These are phyloP conservation scores for Cremastinae sp. DNA, from an alignment of 2,888 invertebrate species.

Conservation along the genomic window DNA sequence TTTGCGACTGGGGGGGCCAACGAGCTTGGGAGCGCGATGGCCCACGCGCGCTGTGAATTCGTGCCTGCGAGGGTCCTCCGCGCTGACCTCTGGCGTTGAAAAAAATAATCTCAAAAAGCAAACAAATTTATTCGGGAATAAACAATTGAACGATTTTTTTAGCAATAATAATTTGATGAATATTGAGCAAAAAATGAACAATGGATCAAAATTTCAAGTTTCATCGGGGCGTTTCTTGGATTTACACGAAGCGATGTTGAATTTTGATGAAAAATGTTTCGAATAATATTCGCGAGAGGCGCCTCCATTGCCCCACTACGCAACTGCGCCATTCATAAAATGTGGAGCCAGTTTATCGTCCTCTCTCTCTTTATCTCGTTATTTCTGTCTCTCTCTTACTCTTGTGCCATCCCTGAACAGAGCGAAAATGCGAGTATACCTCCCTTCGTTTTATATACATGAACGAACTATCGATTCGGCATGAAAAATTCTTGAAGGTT, in stretches of 20 bases:
- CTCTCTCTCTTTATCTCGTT: slow-evolving; percentile 9
- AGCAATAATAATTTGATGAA: no score
- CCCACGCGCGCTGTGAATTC: slow-evolving; percentile 13
- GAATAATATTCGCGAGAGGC: slow-evolving; percentile 36
- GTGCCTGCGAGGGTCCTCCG: slow-evolving; percentile 17
- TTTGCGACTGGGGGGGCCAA: slow-evolving; percentile 46
- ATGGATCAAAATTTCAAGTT: no score
- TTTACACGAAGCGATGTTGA: no score
- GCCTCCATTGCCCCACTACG: slow-evolving; percentile 63
- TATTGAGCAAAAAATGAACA: no score
- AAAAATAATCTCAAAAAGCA: not conserved
- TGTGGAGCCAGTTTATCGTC: slow-evolving; percentile 33
- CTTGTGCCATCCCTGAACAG: slow-evolving; percentile 44
- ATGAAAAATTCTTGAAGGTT: slow-evolving; percentile 47
- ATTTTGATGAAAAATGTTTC: slow-evolving; percentile 6
- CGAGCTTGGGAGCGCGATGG: slow-evolving; percentile 8
- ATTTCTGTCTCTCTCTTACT: no score
- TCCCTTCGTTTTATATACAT: not conserved
- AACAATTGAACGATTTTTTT: no score
- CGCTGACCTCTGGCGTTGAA: slow-evolving; percentile 13
- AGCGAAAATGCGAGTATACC: slow-evolving; percentile 22
- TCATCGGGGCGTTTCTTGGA: no score
- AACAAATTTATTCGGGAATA: not conserved
- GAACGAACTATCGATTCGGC: slow-evolving; percentile 50
- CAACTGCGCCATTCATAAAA: slow-evolving; percentile 75